These are phyloP conservation scores for Dichetophora obliterata DNA, from an alignment of 2,888 invertebrate species.

Conservation along the genomic window DNA sequence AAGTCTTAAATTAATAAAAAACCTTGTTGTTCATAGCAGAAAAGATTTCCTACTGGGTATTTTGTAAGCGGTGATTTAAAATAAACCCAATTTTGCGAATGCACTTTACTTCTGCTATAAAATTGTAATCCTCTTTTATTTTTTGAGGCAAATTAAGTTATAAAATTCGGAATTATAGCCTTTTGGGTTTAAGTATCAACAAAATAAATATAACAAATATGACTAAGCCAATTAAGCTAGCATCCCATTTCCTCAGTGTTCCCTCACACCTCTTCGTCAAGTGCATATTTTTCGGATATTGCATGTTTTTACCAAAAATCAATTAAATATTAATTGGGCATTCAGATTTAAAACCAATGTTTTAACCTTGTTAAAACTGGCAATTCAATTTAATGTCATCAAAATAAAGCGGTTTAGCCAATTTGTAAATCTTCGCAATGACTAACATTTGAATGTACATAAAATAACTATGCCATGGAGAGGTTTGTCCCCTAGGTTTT, in stretches of 20 bases:
- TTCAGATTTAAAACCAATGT: conserved; percentile 17
- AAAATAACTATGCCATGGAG: neutral
- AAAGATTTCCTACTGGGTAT: too few relatives aligned
- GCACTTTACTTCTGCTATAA: conserved; percentile 50
- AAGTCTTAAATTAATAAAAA: too few relatives aligned
- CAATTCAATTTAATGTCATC: conserved; percentile 29
- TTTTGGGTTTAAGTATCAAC: conserved; percentile 42
- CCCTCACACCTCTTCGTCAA: too few relatives aligned
- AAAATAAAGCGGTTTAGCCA: conserved; percentile 36
- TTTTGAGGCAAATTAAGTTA: conserved; percentile 58
- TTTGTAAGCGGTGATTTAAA: too few relatives aligned
- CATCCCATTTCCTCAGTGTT: neutral
- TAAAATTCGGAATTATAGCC: conserved; percentile 51
- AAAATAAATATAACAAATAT: conserved; percentile 1
- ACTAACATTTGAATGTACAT: neutral
- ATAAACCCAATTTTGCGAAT: neutral
- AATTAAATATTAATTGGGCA: conserved; percentile 61
- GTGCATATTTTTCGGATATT: conserved; percentile 16
- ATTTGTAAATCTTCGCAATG: conserved; percentile 25
- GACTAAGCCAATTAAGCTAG: neutral
- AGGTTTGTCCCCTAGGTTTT: neutral
- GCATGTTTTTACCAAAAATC: conserved; percentile 36
- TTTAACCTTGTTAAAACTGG: neutral
- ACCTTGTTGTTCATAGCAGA: too few relatives aligned
- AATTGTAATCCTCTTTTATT: conserved; percentile 54